These are phyloP conservation scores for Psittacula cyanocephala DNA, from an alignment of 2,113 vertebrate species.

Conservation along the genomic window DNA sequence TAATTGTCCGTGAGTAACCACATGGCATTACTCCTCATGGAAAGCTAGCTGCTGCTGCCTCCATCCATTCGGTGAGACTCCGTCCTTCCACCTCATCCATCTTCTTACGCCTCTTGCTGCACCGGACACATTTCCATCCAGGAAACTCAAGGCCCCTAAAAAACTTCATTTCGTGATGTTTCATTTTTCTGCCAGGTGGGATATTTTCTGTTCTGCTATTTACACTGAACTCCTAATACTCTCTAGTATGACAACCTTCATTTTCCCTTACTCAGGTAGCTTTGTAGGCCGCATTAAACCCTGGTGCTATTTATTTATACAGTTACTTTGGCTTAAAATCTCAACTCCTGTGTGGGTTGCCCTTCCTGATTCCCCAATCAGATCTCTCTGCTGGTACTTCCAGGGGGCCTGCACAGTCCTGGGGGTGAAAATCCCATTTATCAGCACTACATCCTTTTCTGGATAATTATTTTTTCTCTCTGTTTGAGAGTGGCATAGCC, in stretches of 20 bases:
- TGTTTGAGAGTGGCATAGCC: background rate
- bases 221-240: background rate
- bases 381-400: background rate
- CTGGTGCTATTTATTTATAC: background rate
- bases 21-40: background rate
- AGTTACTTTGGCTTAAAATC: constrained; percentile 17
- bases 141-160: constrained; percentile 33
- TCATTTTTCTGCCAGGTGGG: constrained; percentile 21
- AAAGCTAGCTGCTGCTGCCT: constrained; percentile 15
- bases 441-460: background rate
- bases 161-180: background rate
- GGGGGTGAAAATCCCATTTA: background rate
- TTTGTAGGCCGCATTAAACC: background rate
- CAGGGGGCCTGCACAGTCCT: background rate
- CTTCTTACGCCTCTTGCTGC: background rate
- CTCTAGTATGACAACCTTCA: background rate
- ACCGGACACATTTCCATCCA: constrained; percentile 28
- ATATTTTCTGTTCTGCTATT: constrained; percentile 44
- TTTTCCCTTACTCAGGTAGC: constrained; percentile 29
- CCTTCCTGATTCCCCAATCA: background rate
- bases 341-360: background rate
- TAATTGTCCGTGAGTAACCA: background rate
- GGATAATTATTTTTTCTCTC: background rate
- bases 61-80: background rate
- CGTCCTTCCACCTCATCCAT: constrained; percentile 40